phyloP scores from a whole-genome alignment of 2,797 vertebrate species.

The Parauchenoglanis punctatus region DNA sequence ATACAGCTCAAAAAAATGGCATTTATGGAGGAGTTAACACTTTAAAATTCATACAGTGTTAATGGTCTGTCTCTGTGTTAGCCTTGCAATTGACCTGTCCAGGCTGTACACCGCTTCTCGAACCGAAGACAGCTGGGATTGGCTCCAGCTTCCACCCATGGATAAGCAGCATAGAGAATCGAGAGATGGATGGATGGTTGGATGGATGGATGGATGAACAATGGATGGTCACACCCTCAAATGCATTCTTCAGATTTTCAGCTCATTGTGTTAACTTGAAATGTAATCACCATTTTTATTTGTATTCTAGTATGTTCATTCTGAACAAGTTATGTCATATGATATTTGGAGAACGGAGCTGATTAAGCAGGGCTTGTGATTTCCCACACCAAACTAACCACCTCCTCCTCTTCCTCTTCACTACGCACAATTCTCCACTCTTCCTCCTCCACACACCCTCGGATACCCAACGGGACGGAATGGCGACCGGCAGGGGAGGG shows the following conservation, averaged over 20 bases:
- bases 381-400: neutral
- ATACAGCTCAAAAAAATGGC: neutral
- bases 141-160: too few relatives aligned
- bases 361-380: slow-evolving; percentile 18
- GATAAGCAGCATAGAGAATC: too few relatives aligned
- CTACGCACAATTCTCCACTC: slow-evolving; percentile 24
- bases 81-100: too few relatives aligned
- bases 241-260: neutral
- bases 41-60: neutral
- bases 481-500: slow-evolving; percentile 52
- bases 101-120: too few relatives aligned
- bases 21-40: neutral
- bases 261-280: neutral
- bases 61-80: neutral
- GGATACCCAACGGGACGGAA: slow-evolving; percentile 34
- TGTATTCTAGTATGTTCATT: neutral
- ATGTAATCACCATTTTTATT: neutral
- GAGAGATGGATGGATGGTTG: too few relatives aligned
- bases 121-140: too few relatives aligned
- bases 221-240: neutral
- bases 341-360: neutral
- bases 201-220: too few relatives aligned
- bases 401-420: slow-evolving; percentile 27
- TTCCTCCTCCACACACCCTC: slow-evolving; percentile 17
- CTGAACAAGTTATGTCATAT: slow-evolving; percentile 1